Evolutionary conservation across 2,888 invertebrate species (phyloP).

Genomic region (Cosmopolites sordidus): DNA sequence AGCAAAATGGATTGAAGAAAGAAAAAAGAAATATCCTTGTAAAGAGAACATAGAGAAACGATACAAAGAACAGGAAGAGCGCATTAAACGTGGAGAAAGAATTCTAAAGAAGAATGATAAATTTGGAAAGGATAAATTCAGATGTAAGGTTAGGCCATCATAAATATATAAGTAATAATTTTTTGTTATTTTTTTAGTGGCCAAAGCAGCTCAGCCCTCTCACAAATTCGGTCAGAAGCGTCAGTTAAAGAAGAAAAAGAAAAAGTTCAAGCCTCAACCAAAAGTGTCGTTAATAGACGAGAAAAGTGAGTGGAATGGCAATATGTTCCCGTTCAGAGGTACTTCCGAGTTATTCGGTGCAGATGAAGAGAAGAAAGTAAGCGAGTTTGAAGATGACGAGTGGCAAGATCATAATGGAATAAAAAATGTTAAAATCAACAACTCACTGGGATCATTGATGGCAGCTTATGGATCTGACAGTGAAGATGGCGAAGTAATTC

Average conservation of each 20-base stretch:
- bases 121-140: constrained; percentile 49
- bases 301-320: constrained; percentile 45
- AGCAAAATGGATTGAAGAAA: constrained; percentile 76
- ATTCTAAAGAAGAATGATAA: constrained; percentile 49
- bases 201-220: constrained; percentile 12
- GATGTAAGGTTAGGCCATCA: constrained; percentile 35
- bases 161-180: constrained; percentile 1
- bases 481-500: constrained; percentile 28
- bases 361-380: constrained; percentile 26
- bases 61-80: constrained; percentile 61
- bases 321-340: constrained; percentile 45
- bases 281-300: constrained; percentile 41
- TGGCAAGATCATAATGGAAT: constrained; percentile 32
- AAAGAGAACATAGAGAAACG: constrained; percentile 59
- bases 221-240: constrained; percentile 5
- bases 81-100: constrained; percentile 70
- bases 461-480: constrained; percentile 56
- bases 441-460: constrained; percentile 56
- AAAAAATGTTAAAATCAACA: constrained; percentile 46
- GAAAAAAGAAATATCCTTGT: constrained; percentile 59
- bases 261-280: constrained; percentile 23
- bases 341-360: constrained; percentile 37
- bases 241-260: constrained; percentile 15
- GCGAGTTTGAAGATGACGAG: constrained; percentile 43
- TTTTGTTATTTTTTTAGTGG: constrained; percentile 27